Evolutionary conservation across 2,113 vertebrate species (phyloP).

Genomic region (Grammomys dolichurus): DNA sequence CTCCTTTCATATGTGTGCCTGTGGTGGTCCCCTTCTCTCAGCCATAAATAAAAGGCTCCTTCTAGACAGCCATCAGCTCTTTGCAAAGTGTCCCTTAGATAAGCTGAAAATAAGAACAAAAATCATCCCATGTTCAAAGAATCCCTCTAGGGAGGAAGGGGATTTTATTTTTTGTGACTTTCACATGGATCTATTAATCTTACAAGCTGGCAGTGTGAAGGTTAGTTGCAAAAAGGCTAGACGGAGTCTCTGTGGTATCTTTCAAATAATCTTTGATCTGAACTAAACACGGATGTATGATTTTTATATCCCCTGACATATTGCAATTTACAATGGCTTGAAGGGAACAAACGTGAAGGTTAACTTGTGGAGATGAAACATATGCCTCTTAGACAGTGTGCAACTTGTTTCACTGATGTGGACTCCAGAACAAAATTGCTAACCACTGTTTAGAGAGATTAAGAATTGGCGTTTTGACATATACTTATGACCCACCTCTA

Average conservation of each 20-base stretch:
- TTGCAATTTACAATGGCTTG: background rate
- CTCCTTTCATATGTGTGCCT: background rate
- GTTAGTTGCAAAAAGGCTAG: background rate
- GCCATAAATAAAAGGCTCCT: conserved; percentile 4
- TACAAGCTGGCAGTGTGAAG: background rate
- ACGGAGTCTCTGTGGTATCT: background rate
- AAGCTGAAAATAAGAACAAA: background rate
- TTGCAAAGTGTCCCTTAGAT: conserved; percentile 10
- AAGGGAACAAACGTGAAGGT: background rate
- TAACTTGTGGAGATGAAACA: background rate
- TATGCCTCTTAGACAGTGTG: background rate
- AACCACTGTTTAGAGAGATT: background rate
- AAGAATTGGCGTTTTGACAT: conserved; percentile 51
- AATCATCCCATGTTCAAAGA: background rate
- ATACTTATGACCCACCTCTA: background rate
- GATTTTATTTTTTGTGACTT: conserved; percentile 38
- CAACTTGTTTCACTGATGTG: background rate
- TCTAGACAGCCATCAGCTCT: background rate
- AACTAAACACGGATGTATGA: background rate
- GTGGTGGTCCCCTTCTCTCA: background rate
- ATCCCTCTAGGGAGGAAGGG: background rate
- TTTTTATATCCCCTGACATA: background rate
- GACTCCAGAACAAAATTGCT: background rate
- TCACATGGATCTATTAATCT: conserved; percentile 11
- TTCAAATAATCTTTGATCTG: background rate